phyloP scores from a whole-genome alignment of 2,888 invertebrate genomes.

The Smittia sp. region DNA sequence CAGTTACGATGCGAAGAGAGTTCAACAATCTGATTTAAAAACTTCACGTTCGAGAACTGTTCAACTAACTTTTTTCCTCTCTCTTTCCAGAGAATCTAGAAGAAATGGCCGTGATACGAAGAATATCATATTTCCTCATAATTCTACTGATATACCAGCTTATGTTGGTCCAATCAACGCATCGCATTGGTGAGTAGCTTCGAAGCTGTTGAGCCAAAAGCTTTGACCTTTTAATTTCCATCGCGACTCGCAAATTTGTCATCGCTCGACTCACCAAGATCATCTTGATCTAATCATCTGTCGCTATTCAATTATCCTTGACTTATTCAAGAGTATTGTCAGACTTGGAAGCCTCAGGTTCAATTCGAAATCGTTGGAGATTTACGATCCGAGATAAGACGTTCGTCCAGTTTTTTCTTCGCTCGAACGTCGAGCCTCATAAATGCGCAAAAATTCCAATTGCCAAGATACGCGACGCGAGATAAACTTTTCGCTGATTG shows the following conservation, averaged over 20 bases:
- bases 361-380: background rate
- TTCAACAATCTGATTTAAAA: background rate
- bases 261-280: too few species aligned
- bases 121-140: constrained; percentile 14
- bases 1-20: background rate
- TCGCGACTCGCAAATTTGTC: too few species aligned
- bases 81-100: background rate
- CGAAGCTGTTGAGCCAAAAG: too few species aligned
- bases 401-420: background rate
- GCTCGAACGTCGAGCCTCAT: background rate
- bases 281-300: too few species aligned
- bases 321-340: too few species aligned
- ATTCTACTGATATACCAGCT: background rate
- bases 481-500: constrained; percentile 11
- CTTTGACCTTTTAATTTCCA: too few species aligned
- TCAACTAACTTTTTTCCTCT: background rate
- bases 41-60: background rate
- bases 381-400: background rate
- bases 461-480: background rate
- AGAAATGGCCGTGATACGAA: constrained; percentile 18
- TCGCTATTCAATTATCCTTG: too few species aligned
- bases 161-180: background rate
- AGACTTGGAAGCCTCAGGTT: background rate
- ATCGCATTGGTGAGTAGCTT: constrained; percentile 9
- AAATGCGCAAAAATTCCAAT: background rate